Evolutionary conservation across 2,797 vertebrate genomes (phyloP).

Genomic region (Brachyalestes nurse): DNA sequence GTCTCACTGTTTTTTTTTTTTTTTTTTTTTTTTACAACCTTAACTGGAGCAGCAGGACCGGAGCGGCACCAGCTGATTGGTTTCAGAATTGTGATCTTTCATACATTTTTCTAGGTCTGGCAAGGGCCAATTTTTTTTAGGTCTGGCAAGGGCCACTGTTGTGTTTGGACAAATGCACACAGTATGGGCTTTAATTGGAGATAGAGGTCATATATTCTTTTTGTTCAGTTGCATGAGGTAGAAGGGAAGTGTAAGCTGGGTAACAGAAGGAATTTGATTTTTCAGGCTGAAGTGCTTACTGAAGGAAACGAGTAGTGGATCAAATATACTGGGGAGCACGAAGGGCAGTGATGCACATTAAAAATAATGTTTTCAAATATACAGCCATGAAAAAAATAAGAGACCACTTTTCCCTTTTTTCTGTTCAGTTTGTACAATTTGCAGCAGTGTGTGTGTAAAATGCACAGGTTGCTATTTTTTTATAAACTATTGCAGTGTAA

Average conservation of each 20-base stretch:
- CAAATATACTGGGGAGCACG: background rate
- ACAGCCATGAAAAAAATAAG: no score
- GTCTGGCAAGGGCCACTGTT: conserved; percentile 34
- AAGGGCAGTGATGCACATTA: background rate
- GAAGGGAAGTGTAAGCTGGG: background rate
- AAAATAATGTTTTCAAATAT: background rate
- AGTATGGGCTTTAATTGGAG: conserved; percentile 12
- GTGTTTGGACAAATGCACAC: background rate
- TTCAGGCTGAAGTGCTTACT: conserved; percentile 18
- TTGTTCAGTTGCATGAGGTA: conserved; percentile 39
- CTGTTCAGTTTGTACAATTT: no score
- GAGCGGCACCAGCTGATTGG: conserved; percentile 57
- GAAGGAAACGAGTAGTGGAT: background rate
- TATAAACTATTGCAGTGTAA: no score
- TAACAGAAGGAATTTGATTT: background rate
- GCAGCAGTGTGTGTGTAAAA: no score
- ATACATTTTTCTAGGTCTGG: conserved; percentile 31
- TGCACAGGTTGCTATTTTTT: no score
- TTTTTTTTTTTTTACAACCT: conserved; percentile 73
- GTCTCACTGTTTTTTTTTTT: conserved; percentile 67
- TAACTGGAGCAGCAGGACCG: conserved; percentile 62
- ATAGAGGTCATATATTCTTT: conserved; percentile 21
- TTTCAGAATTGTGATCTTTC: conserved; percentile 61
- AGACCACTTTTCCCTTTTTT: no score
- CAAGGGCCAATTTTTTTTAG: conserved; percentile 24